These are phyloP conservation scores for Bilobella aurantiaca DNA, from an alignment of 1,140 invertebrate species.

Conservation along the genomic window DNA sequence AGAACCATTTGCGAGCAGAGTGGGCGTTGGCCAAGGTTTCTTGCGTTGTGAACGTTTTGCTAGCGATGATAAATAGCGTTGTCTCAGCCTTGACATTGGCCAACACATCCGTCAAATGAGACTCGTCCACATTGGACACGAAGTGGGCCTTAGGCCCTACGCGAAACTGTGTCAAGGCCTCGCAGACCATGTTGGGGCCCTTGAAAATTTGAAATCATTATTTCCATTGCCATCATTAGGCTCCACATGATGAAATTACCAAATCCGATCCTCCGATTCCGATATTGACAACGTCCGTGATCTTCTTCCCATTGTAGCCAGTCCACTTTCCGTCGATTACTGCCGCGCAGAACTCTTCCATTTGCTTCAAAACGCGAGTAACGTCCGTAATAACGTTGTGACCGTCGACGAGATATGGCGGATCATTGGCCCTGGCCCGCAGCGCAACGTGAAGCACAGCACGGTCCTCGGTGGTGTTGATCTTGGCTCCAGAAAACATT, in stretches of 20 bases:
- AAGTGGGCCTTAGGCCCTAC: conserved; percentile 88
- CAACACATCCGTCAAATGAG: conserved; percentile 87
- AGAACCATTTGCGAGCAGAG: conserved; percentile 92
- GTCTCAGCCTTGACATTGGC: conserved; percentile 87
- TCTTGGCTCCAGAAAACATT: conserved; percentile 91
- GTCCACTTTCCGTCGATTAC: conserved; percentile 63
- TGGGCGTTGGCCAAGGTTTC: conserved; percentile 99
- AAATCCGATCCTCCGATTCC: conserved; percentile 99
- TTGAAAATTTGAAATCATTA: conserved; percentile 37
- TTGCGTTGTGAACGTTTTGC: conserved; percentile 98
- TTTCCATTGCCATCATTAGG: conserved; percentile 5
- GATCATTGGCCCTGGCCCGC: conserved; percentile 67
- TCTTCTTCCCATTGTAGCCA: conserved; percentile 86
- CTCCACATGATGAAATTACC: conserved; percentile 41
- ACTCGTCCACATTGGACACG: conserved; percentile 98
- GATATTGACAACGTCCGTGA: conserved; percentile 98
- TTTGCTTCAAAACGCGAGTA: conserved; percentile 80
- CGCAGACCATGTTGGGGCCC: conserved; percentile 98
- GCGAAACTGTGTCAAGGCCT: conserved; percentile 85
- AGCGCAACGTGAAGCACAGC: conserved; percentile 92
- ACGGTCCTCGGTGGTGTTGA: conserved; percentile 95
- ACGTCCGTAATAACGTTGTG: conserved; percentile 91
- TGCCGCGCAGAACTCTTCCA: conserved; percentile 81
- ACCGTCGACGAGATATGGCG: conserved; percentile 70
- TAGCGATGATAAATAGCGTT: conserved; percentile 94